Base-by-base conservation (phyloP, 2,113 vertebrate genomes). In the Reinhardtius hippoglossoides region DNA sequence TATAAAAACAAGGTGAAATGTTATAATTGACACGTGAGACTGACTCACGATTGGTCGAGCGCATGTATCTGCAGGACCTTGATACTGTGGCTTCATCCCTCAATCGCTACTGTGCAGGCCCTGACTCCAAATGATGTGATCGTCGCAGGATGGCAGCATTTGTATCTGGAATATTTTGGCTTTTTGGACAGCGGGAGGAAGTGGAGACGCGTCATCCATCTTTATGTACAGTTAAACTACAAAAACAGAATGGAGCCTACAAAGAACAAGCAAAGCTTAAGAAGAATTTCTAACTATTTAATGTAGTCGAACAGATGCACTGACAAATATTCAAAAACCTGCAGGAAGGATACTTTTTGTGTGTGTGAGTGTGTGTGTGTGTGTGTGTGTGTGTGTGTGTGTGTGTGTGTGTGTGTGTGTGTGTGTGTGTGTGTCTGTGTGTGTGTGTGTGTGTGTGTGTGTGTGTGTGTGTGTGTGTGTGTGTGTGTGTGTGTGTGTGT, bases 271-370 rank as follows among this genome's bases (percentile, higher is more conserved):
- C 31, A 31, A 31, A 31, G 5, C 31, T 31, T 31, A 31, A 31
- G 31, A 31, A 7, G 31, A 58, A 70, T 60, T 9, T 70, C 48
- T 66, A 68, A 66, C 35, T 66, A 52, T 48, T 52, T 26, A 76
- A 70, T 66, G 26, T 67, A 35, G 26, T 65, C 52, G 24, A 31
- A 18, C 42, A 44, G 12, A 73, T 57, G 52, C 31, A 78, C 1
- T 65, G 61, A 81, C 58, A 57, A 27, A 71, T 60, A 40, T 37
- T 62, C 60, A 80, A 64, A 16, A n/a, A 64, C 31, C 20, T 74
- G 35, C 54, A 59, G 46, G 40, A 37, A 70, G 16, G 37, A 54
- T 75, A 46, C 23, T 59, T 9, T 68, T 27, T 64, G 59, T 50
- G 59, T 48, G n/a, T 9, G 74, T 56, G 67, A 24, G 40, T 23